Evolutionary conservation across 1,140 invertebrate species (phyloP), one percentile per base, ranked within the genome.

Genomic region (Dinoponera quadriceps): DNA sequence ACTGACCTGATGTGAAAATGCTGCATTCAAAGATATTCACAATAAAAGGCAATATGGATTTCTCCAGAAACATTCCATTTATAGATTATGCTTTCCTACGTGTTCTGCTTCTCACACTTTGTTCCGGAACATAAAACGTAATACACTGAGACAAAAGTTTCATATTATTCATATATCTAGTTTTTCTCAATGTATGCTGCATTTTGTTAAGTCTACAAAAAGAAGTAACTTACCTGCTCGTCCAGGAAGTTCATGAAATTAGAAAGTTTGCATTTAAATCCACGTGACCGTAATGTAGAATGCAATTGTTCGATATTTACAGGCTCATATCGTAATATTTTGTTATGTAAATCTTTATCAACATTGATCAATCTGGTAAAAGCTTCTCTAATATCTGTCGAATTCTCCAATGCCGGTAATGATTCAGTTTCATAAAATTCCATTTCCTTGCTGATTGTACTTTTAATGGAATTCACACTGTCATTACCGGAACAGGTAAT

Each of bases 311-410:
- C 92, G 9, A 95, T 84, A 78, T 93, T 91, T 68, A 95, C 85
- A 3, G 95, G 94, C 83, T 95, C 93, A 82, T 95, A 95, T 13
- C 83, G 82, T n/a, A 95, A 86, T 81, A 95, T 90, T 73, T 94
- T 93, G 25, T 88, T 88, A 68, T 95, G 75, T 14, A 95, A 82
- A 51, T 93, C 89, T 62, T 89, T 85, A 83, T 94, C 89, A 49
- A 55, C 68, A 33, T 78, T 72, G 4, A 95, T 87, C 13, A 94
- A 75, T 60, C 87, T 90, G n/a, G 62, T 71, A 85, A 95, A 92
- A 27, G 85, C 88, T 60, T 93, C 77, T 85, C 89, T 84, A 25
- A 93, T 68, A 33, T 83, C 82, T 14, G 13, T 13, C 20, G 29
- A 20, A 59, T 68, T 74, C 22, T 80, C 55, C 9, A 29, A 13